phyloP scores from a whole-genome alignment of 2,888 invertebrate species.

The Cryptus viduatorius region DNA sequence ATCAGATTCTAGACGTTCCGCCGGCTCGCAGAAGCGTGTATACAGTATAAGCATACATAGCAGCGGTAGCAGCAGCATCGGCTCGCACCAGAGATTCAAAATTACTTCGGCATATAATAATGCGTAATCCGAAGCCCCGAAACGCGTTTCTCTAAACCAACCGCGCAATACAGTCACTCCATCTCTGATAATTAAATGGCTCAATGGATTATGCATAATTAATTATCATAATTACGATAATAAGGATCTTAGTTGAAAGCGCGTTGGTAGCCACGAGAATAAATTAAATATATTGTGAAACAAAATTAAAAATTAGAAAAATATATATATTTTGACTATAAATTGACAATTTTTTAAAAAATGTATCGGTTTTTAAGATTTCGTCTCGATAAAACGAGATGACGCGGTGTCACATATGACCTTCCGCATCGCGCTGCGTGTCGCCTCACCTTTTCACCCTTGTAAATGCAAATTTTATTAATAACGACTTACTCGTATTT shows the following conservation, averaged over 20 bases:
- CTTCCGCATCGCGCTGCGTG: constrained; percentile 18
- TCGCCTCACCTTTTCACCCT: constrained; percentile 78
- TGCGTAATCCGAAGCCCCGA: constrained; percentile 57
- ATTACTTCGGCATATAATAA: constrained; percentile 52
- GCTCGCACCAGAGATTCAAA: constrained; percentile 39
- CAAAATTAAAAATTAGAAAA: background rate
- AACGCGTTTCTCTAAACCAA: constrained; percentile 27
- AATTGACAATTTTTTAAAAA: background rate
- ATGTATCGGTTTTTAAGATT: constrained; percentile 17
- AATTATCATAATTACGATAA: constrained; percentile 62
- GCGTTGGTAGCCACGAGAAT: background rate
- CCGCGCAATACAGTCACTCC: constrained; percentile 50
- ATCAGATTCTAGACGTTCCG: constrained; percentile 81
- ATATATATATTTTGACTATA: background rate
- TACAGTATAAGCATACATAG: background rate
- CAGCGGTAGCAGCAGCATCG: constrained; percentile 18
- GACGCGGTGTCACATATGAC: constrained; percentile 9
- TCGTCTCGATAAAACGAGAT: constrained; percentile 3
- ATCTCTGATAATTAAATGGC: constrained; percentile 62
- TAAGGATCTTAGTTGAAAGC: constrained; percentile 35
- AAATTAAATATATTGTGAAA: constrained; percentile 23
- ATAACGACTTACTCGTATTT: constrained; percentile 80
- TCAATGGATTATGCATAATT: constrained; percentile 56
- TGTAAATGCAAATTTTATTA: constrained; percentile 83
- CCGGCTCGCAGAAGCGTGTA: constrained; percentile 8